Evolutionary conservation across 2,113 vertebrate genomes (phyloP), one percentile per base, ranked within the genome.

Genomic region (Heterochromis multidens): DNA sequence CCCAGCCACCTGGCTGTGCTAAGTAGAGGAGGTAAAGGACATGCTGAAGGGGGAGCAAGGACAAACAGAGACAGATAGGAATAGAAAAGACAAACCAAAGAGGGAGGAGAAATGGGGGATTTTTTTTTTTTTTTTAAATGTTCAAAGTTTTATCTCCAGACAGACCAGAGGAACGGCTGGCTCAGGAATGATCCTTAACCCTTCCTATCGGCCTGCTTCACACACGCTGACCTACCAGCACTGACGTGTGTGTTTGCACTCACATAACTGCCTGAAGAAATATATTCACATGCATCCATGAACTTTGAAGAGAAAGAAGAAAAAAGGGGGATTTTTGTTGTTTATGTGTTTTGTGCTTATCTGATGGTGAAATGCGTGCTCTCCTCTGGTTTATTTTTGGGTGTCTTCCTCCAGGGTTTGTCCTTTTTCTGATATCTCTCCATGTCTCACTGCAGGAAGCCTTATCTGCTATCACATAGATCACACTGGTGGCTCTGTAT

Each of bases 121-220:
- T 84, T 79, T 80, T 62, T 46, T n/a, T 2, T 4, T 35, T 70
- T 46, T 70, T 43, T 23, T 46, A 82, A 62, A 33, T 72, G 86
- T 86, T 87, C 57, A n/a, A 25, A n/a, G 43, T 77, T 91, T 91
- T 91, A 93, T 94, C 91, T 92, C 82, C 80, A 90, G 88, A 90
- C 90, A 88, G 85, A 61, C 77, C 74, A 27, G 82, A 86, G 77
- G 81, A 88, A 87, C 5, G 9, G 11, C 67, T 57, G 46, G 57
- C 76, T 84, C 46, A 23, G 84, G 87, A 78, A 77, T 61, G 27
- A 77, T 61, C 83, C 60, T 86, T 82, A 79, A 59, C 89, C 88
- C 23, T 65, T 90, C 79, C 85, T 81, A 82, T 87, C 83, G 29
- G 58, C 62, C 61, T 8, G 65, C 79, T 63, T 67, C 81, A 84